Base-by-base conservation (phyloP, 2,113 vertebrate genomes). In the Pseudolaguvia tuberculata region DNA sequence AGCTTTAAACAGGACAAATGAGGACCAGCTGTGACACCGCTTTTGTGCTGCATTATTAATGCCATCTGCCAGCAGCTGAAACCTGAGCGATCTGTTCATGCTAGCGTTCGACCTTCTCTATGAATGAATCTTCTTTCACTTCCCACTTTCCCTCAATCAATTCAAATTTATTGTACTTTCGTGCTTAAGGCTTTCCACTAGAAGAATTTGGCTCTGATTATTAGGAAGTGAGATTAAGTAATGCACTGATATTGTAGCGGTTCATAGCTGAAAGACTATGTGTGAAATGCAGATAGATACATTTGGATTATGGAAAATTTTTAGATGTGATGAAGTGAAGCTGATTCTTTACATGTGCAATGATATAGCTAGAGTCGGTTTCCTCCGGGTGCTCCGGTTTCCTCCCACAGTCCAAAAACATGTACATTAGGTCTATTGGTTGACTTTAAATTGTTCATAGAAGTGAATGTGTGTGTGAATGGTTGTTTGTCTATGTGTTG, bases 11-110 rank as follows among this genome's bases (percentile, higher is more conserved):
- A 48, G 52, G 35, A 45, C 56, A 53, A 25, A 56, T 29, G 53
- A 58, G 42, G 52, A 23, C 23, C 12, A 58, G 55, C 15, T 48
- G 57, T 31, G 31, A 62, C 55, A 71, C 15, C 56, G 20, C 51
- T 50, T 29, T 66, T 35, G 27, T 50, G 42, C 23, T 78, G 47
- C 53, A 78, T 81, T 65, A 72, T 72, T 75, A 75, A 81, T 76
- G 67, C 18, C 48, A 25, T 68, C 10, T 50, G 63, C 50, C 62
- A 66, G 53, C 71, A 77, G 39, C 65, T 47, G 50, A 52, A 74
- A 66, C 75, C 75, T 31, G 21, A 70, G 59, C 59, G 25, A 71
- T 63, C 70, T 68, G 47, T 62, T 75, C 20, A 31, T 21, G 56
- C 45, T 71, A 42, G 59, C 9, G 57, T 57, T 74, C 61, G 18